Evolutionary conservation across 2,888 invertebrate species (phyloP), one percentile per base, ranked within the genome.

Genomic region (Eumerus sabulonum): DNA sequence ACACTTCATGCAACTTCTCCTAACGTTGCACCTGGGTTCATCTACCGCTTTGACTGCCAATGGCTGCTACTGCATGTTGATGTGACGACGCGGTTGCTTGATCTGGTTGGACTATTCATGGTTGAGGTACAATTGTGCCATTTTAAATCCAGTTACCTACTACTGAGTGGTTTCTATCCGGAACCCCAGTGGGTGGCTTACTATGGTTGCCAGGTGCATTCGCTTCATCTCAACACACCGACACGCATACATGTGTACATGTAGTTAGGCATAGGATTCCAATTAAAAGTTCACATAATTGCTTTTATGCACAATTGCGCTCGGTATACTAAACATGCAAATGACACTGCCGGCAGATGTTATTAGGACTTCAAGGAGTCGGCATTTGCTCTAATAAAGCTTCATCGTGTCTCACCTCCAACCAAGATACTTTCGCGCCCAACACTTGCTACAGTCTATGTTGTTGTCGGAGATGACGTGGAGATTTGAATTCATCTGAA

Each of bases 201-300:
- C 38, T 54, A 19, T 12, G 40, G 16, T 13, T 44, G 13, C 18
- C 51, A 53, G n/a, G 54, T 45, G 19, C 44, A 40, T 57, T n/a
- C n/a, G n/a, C n/a, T n/a, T n/a, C n/a, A n/a, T n/a, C n/a, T n/a
- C 11, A 54, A 18, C 12, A 19, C 40, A 38, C 54, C 9, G 51
- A 35, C n/a, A n/a, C n/a, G n/a, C n/a, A n/a, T n/a, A n/a, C n/a
- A n/a, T n/a, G n/a, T n/a, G n/a, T n/a, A n/a, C n/a, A 40, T 40
- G 9, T 45, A 53, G 35, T 50, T 56, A 16, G 63, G 50, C 68
- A 59, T 63, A 62, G 62, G 66, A 77, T 77, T 72, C 77, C 77
- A 77, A 77, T 77, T 77, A 77, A 77, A 72, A 77, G 77, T 77
- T 77, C 72, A 66, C 66, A 72, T 77, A 77, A 77, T 77, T 72